A percentile compares a stretch with the other conserved stretches of the same genome.
Conservation (phyloP, 2,797 vertebrate genomes). For the Myotis daubentonii region DNA sequence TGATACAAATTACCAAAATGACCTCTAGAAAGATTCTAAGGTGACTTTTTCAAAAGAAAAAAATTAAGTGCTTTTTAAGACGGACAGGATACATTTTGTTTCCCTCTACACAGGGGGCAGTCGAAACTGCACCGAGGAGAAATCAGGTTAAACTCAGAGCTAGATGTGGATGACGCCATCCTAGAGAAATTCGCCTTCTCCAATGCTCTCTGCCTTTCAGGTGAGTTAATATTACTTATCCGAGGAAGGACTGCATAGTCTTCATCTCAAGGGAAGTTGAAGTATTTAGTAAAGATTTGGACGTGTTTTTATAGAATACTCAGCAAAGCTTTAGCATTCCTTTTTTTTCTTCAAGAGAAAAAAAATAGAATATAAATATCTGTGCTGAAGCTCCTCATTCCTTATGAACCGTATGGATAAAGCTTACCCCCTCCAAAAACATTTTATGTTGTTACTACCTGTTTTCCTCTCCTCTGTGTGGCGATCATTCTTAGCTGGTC, state of each 20-base stretch:
- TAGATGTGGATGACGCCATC: conserved; percentile 89
- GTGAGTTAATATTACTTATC: conserved; percentile 83
- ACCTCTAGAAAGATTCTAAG: background rate
- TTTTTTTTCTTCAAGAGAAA: background rate
- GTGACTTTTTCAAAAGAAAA: background rate
- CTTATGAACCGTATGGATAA: background rate
- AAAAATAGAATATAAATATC: too few species aligned
- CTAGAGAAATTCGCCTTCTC: conserved; percentile 99
- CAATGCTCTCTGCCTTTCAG: conserved; percentile 96
- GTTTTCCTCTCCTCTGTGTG: background rate
- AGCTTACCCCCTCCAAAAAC: background rate
- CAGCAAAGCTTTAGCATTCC: background rate
- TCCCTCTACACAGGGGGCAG: conserved; percentile 89
- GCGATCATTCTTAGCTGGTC: background rate
- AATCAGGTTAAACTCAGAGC: conserved; percentile 90
- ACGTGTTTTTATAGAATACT: background rate
- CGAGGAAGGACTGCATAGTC: background rate
- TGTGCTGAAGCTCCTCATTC: background rate
- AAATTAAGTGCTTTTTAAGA: background rate
- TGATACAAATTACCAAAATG: conserved; percentile 3
- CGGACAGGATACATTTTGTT: background rate
- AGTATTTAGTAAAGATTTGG: background rate
- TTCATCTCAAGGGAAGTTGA: background rate
- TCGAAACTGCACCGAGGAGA: conserved; percentile 95
- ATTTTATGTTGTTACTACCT: background rate